phyloP scores from a whole-genome alignment of 2,797 vertebrate genomes.

The Otus scops region DNA sequence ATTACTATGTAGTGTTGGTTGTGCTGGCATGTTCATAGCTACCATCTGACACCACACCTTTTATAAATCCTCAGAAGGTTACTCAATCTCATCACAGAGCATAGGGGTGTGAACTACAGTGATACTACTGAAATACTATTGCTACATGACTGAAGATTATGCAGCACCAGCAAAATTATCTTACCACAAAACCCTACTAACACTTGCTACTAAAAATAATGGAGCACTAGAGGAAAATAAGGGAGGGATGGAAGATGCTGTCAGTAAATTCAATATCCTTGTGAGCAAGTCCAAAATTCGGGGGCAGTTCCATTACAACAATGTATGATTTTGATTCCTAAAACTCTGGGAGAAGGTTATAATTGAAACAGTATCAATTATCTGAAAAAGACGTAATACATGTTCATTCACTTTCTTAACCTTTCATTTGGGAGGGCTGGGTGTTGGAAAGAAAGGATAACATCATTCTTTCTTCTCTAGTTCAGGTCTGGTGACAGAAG shows the following conservation, averaged over 20 bases:
- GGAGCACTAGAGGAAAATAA: neutral
- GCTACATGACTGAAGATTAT: conserved; percentile 1
- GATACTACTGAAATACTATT: conserved; percentile 5
- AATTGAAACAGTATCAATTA: neutral
- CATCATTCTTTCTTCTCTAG: neutral
- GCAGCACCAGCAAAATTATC: neutral
- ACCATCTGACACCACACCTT: neutral
- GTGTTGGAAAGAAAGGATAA: neutral
- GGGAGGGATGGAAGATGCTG: neutral
- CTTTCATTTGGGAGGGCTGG: neutral
- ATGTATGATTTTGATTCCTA: neutral
- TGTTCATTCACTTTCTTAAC: neutral
- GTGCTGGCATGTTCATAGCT: neutral
- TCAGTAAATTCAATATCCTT: neutral
- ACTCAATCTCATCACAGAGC: neutral
- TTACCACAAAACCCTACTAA: conserved; percentile 3
- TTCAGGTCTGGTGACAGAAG: neutral
- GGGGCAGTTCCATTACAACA: neutral
- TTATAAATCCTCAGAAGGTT: neutral
- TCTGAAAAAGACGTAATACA: fast-evolving
- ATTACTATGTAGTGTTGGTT: neutral
- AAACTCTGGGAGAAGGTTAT: neutral
- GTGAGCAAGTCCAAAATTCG: neutral
- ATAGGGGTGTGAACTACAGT: neutral
- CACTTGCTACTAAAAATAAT: neutral